Base-by-base conservation (phyloP, 1,140 invertebrate species). In the Stegodyphus mimosarum region DNA sequence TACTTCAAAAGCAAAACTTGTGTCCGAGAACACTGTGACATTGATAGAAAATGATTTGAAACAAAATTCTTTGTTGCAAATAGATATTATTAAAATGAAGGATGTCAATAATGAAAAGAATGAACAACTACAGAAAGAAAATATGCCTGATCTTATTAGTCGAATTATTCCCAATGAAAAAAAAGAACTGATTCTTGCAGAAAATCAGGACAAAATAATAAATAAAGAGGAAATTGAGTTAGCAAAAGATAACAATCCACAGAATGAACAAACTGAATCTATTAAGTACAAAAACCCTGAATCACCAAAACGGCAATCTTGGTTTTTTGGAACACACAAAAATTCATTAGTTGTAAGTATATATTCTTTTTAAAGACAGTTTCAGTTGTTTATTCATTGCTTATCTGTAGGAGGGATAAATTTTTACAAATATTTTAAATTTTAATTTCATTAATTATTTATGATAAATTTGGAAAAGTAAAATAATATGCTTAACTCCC, bases 241-340 rank as follows among this genome's bases (percentile, higher is more conserved):
- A 60, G 55, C 9, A 60, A 60, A 60, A 60, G 55, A 60, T 60
- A 15, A 1, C 33, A 33, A 33, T 33, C 33, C 33, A 33, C 33
- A 33, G 1, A 33, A 3, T 33, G 33, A 33, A 33, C 33, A 33
- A 33, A 33, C 3, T 33, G 33, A 33, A 33, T 33, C 33, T 33
- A 33, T 60, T 15, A 60, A 60, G 55, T 67, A 72, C 81, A 50
- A 73, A 84, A 7, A 74, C 80, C 33, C 79, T 50, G 50, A 71
- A 10, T 73, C 71, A 6, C 71, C 81, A 6, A 84, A 84, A 13
- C 49, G 81, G 2, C 81, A 84, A 10, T 84, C 81, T 48, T 84
- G 81, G 81, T 84, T 84, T 70, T 84, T 84, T 70, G 81, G 81
- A 6, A 67, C 81, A 5, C 81, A 84, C 70, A 84, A 84, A 60